Evolutionary conservation across 2,797 vertebrate species (phyloP), one percentile per base, ranked within the genome.

Genomic region (Megaceryle alcyon): DNA sequence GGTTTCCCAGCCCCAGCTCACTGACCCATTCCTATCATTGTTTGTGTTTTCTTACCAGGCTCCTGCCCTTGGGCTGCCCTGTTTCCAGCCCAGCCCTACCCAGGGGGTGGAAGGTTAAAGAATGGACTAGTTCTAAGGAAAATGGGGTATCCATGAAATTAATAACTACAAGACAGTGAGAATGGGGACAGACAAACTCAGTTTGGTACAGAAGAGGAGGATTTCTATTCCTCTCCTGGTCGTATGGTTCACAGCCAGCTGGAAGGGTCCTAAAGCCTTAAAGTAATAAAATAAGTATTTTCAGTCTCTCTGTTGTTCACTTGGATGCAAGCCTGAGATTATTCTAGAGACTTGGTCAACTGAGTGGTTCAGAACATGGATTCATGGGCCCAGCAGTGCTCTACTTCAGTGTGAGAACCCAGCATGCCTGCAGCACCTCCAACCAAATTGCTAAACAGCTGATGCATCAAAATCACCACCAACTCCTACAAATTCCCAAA

Each of bases 401-500:
- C 51, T 41, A 37, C 64, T 79, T 61, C 49, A 54, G 7, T 14
- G 37, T 69, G 80, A 69, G 70, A 69, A 41, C 11, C 4, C 57
- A 57, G 6, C n/a, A 66, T 0, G 2, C 23, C 29, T 33, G 20
- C 25, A 33, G 41, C 35, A 33, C 29, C 57, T 88, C 61, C 56
- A 78, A 12, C 0, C 54, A 48, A 82, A 89, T 2, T 0, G 0
- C 31, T 48, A 49, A 85, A 46, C 10, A 89, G 46, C 29, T 2
- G 19, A 78, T 54, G 29, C 46, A 80, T 22, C 70, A 73, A 75
- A 56, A 39, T 28, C 37, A 39, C 18, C 68, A 23, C 2, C 9
- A 53, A 7, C 60, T 73, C 64, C 51, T 72, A 59, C 22, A 92
- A 92, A 64, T n/a, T 33, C 44, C 29, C 48, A 20, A 71, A 19